Base-by-base conservation (phyloP, 2,113 vertebrate species). In the Pollachius pollachius region DNA sequence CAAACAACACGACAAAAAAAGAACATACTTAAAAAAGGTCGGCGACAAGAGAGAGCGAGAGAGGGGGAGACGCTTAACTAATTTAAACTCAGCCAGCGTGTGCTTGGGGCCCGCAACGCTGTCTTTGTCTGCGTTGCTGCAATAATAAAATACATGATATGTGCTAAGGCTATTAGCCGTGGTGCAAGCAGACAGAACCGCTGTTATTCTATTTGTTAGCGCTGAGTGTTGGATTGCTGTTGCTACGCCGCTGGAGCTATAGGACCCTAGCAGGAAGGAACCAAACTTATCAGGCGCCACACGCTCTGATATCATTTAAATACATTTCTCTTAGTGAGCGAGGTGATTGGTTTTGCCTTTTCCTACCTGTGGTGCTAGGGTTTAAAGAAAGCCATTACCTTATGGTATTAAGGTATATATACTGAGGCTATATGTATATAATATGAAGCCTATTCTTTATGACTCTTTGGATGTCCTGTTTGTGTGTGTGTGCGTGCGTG, bases 71-170 rank as follows among this genome's bases (percentile, higher is more conserved):
- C 19, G 3, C 67, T 69, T 71, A 69, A 82, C 77, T 85, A 64
- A 81, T 86, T 85, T 84, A 74, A 67, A 69, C 74, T 67, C 75
- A 84, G 84, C 76, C 81, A 23, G 21, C 21, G 21, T 69, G 77
- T 80, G 62, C 86, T 83, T 82, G 79, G 77, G 17, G 4, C 70
- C 84, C 61, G 64, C 71, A 76, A 87, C 25, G 64, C 21, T 23
- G 59, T 80, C 59, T 80, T 76, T 77, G 23, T 23, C 66, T 76
- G 74, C 71, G 75, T 65, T 72, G 73, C 77, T 74, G 64, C 23
- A 57, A 64, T 69, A 48, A 67, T 57, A 71, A 64, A 80, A 79
- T 73, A 65, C 72, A 58, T 76, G 76, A 87, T 80, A 70, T 71
- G 81, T 73, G 78, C 74, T 1, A 58, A 72, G 72, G 65, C 58